phyloP scores from a whole-genome alignment of 2,888 invertebrate genomes.

The Merodon equestris region DNA sequence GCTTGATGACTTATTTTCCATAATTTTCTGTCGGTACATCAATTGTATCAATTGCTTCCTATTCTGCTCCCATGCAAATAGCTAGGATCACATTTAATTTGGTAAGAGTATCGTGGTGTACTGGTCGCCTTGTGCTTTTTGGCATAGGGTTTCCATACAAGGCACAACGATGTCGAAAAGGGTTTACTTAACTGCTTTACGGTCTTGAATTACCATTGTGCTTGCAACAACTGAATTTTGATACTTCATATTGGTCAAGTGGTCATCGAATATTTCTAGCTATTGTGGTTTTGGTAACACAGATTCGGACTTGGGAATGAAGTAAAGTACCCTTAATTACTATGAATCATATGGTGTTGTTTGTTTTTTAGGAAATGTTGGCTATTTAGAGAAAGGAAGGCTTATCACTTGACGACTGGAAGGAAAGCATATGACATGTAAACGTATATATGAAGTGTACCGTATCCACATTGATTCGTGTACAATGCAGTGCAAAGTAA shows the following conservation, averaged over 20 bases:
- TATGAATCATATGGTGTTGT: constrained; percentile 15
- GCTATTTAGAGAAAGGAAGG: constrained; percentile 21
- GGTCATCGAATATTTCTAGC: constrained; percentile 35
- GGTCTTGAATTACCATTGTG: constrained; percentile 26
- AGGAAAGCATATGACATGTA: too few species aligned
- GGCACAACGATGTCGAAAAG: constrained; percentile 39
- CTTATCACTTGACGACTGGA: too few species aligned
- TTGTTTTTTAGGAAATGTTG: constrained; percentile 17
- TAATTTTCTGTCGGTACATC: constrained; percentile 46
- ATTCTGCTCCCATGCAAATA: constrained; percentile 41
- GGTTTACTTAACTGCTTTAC: constrained; percentile 50
- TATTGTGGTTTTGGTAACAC: constrained; percentile 19
- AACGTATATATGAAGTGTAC: background rate
- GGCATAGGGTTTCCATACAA: background rate
- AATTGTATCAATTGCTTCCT: constrained; percentile 28
- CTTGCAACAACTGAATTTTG: constrained; percentile 19
- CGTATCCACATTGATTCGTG: constrained; percentile 1
- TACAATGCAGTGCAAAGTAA: constrained; percentile 18
- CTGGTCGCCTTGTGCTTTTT: too few species aligned
- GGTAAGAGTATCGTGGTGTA: too few species aligned
- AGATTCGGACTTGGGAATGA: background rate
- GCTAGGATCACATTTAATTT: background rate
- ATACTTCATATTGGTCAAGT: constrained; percentile 19
- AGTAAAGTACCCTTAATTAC: constrained; percentile 11
- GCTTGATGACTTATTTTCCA: constrained; percentile 50